Evolutionary conservation across 2,888 invertebrate species (phyloP).

Genomic region (Mamestra brassicae): DNA sequence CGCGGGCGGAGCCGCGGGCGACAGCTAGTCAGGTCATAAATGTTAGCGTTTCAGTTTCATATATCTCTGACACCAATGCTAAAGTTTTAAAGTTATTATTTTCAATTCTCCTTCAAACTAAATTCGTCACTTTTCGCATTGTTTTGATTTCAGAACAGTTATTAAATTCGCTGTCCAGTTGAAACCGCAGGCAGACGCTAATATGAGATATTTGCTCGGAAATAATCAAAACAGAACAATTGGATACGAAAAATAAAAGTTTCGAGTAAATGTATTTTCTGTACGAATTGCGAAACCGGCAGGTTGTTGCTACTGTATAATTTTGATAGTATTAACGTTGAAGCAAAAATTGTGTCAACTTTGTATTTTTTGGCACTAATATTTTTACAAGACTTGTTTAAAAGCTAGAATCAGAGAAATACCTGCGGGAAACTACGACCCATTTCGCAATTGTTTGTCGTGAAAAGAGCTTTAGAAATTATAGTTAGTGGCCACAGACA

Average conservation of each 20-base stretch:
- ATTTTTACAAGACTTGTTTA: constrained; percentile 21
- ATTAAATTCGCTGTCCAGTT: constrained; percentile 37
- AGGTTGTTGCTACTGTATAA: constrained; percentile 58
- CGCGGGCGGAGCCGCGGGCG: too few species aligned
- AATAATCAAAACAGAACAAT: constrained; percentile 36
- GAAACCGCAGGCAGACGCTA: neutral
- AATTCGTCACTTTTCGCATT: constrained; percentile 13
- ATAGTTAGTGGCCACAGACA: too few species aligned
- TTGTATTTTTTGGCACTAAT: constrained; percentile 20
- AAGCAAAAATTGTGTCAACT: constrained; percentile 19
- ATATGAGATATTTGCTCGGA: constrained; percentile 24
- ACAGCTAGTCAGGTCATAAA: too few species aligned
- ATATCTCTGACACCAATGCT: neutral
- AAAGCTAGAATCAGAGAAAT: constrained; percentile 2
- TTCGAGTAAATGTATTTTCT: constrained; percentile 41
- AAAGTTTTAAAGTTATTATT: constrained; percentile 4
- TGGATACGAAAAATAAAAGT: constrained; percentile 29
- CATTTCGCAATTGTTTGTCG: neutral
- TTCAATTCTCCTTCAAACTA: constrained; percentile 6
- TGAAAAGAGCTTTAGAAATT: neutral
- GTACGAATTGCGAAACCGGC: constrained; percentile 15
- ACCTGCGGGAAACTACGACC: neutral
- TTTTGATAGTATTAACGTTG: constrained; percentile 42
- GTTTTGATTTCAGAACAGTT: constrained; percentile 27
- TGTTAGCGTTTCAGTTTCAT: neutral